phyloP scores from a whole-genome alignment of 64 coral and sea anemone species.

The Trachythela sp. region DNA sequence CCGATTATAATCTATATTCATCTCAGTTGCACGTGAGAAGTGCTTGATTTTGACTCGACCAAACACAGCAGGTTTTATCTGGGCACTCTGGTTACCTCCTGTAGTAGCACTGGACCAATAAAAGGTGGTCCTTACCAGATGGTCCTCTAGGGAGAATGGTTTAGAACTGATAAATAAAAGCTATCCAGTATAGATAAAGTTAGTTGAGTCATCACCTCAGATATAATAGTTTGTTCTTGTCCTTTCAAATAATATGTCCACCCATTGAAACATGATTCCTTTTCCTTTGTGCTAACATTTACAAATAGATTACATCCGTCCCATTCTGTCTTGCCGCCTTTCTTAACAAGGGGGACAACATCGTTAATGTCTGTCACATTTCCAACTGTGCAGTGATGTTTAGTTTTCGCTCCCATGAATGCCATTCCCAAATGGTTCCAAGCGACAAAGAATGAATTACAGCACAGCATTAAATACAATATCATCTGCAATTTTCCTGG shows the following conservation, averaged over 20 bases:
- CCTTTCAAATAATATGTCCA: conserved; percentile 6
- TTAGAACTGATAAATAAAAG: too few relatives aligned
- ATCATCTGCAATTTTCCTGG: neutral
- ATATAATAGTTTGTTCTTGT: neutral
- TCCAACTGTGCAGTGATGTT: neutral
- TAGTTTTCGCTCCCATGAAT: conserved; percentile 5
- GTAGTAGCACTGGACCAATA: too few relatives aligned
- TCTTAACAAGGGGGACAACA: neutral
- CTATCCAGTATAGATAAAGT: too few relatives aligned
- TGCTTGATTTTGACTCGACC: too few relatives aligned
- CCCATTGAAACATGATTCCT: neutral
- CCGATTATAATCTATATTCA: too few relatives aligned
- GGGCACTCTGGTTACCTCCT: too few relatives aligned
- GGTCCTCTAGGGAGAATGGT: too few relatives aligned
- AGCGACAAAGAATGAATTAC: neutral
- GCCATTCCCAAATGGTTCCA: conserved; percentile 7
- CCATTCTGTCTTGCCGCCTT: neutral
- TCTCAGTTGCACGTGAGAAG: too few relatives aligned
- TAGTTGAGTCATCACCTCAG: neutral
- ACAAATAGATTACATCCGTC: neutral
- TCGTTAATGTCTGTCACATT: neutral
- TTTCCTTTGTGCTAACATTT: neutral
- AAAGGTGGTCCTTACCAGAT: too few relatives aligned
- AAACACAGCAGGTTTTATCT: too few relatives aligned
- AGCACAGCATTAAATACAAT: neutral